Evolutionary conservation across 2,888 invertebrate genomes (phyloP), one percentile per base, ranked within the genome.

Genomic region (Chymomyza amoena): DNA sequence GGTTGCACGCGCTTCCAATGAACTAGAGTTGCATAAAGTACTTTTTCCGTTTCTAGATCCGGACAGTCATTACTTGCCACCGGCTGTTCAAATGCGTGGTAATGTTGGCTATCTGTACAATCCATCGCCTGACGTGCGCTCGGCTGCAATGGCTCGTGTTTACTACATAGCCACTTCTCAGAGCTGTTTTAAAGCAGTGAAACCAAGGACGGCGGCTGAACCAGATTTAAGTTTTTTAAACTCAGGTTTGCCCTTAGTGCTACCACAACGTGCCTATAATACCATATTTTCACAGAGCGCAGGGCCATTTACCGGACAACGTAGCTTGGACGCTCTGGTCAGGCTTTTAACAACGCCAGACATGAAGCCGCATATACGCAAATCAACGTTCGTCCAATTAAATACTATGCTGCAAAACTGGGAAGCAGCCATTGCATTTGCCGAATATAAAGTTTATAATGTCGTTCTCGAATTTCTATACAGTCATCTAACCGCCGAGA

Each of bases 101-200:
- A 91, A 91, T 70, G 61, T 89, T 2, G 75, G 85, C 25, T 90
- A 89, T 66, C 70, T 92, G 60, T 92, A 88, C 61, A 86, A 89
- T 69, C 77, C 84, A 4, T 71, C 88, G 62, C 39, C 45, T 0
- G 20, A 68, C 1, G 39, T 84, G 4, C 89, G 91, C 0, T 69
- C 76, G 4, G 90, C 90, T 64, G 90, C 88, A 0, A 65, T 90
- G 0, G 70, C 77, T 0, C 83, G 91, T 0, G 68, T 91, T 3
- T 77, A 86, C 7, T 90, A 89, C 68, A 75, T 85, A 0, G 51
- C 91, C 6, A 77, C 82, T 25, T 72, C 75, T 0, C 70, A 86
- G 39, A 80, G 2, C 25, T 77, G 20, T 70, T 70, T 3, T 86
- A 88, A 61, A 32, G 7, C 6, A 1, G 7, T 7, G 9, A 56